These are phyloP conservation scores for Aphelenchoides fujianensis DNA, from an alignment of 1,140 invertebrate species.

Conservation along the genomic window DNA sequence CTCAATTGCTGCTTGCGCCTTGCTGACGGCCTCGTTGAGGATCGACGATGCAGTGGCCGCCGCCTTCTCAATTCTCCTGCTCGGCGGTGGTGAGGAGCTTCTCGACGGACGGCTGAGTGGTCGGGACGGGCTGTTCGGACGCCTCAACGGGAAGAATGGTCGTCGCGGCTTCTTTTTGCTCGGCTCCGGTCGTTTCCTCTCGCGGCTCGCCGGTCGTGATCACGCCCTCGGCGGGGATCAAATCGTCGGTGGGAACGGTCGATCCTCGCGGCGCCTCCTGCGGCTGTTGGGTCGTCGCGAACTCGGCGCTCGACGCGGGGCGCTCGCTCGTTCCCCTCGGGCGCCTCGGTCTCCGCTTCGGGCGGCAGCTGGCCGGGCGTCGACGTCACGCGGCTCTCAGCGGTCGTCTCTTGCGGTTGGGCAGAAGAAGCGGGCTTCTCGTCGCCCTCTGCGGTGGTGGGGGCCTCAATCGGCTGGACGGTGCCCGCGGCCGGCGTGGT, in stretches of 20 bases:
- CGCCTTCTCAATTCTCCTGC: background rate
- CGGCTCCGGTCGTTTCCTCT: background rate
- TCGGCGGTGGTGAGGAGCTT: background rate
- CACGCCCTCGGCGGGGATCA: background rate
- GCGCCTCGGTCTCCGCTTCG: background rate
- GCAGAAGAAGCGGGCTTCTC: no score
- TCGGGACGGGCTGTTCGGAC: conserved; percentile 1
- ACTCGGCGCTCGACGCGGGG: background rate
- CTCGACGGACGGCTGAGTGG: background rate
- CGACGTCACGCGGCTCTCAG: background rate
- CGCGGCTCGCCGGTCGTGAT: background rate
- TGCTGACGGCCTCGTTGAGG: background rate
- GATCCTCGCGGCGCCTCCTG: background rate
- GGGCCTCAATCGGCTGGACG: background rate
- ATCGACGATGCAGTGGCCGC: background rate
- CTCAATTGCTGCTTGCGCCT: background rate
- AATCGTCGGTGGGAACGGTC: conserved; percentile 5
- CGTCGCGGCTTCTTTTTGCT: conserved; percentile 6
- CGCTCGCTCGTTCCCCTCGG: background rate
- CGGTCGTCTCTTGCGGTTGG: no score
- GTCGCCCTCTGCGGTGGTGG: no score
- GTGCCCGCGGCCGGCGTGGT: background rate
- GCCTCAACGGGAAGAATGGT: no score
- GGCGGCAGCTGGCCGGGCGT: background rate
- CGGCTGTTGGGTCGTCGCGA: background rate